Conservation (phyloP, 2,888 invertebrate genomes). For the Carterocephalus palaemon region DNA sequence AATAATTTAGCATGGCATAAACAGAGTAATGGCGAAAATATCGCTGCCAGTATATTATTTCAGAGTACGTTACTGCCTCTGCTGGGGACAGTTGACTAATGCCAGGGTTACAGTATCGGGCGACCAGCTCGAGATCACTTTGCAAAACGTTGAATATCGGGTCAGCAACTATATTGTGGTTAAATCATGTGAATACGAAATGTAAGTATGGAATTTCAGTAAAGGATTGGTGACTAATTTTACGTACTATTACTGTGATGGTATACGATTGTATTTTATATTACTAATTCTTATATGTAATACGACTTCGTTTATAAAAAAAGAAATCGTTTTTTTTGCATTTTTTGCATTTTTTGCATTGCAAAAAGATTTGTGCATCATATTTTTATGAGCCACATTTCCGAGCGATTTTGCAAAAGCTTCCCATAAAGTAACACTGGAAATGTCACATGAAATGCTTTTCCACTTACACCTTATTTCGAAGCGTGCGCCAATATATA, state of each 20-base stretch:
- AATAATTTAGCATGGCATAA: too few species aligned
- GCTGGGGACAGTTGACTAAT: conserved; percentile 22
- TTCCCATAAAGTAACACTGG: conserved; percentile 3
- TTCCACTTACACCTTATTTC: conserved; percentile 10
- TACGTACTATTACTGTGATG: too few species aligned
- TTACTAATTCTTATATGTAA: too few species aligned
- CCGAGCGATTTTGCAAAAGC: background rate
- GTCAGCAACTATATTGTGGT: background rate
- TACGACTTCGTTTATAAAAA: too few species aligned
- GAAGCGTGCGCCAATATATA: conserved; percentile 23
- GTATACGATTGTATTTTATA: too few species aligned
- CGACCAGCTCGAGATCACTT: conserved; percentile 10
- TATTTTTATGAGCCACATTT: conserved; percentile 2
- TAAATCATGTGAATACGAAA: background rate
- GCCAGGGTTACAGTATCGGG: conserved; percentile 16
- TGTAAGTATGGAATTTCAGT: too few species aligned
- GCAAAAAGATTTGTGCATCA: conserved; percentile 2
- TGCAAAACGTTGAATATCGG: conserved; percentile 5
- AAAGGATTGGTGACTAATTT: too few species aligned
- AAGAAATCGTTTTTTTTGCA: too few species aligned
- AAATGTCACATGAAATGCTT: conserved; percentile 16
- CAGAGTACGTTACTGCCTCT: conserved; percentile 2
- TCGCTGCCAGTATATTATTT: conserved; percentile 8
- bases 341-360: background rate
- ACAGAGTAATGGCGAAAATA: conserved; percentile 17